A percentile compares a stretch with the other conserved stretches of the same genome.
phyloP scores from a whole-genome alignment of 2,888 invertebrate genomes.

The Stomorhina lunata region DNA sequence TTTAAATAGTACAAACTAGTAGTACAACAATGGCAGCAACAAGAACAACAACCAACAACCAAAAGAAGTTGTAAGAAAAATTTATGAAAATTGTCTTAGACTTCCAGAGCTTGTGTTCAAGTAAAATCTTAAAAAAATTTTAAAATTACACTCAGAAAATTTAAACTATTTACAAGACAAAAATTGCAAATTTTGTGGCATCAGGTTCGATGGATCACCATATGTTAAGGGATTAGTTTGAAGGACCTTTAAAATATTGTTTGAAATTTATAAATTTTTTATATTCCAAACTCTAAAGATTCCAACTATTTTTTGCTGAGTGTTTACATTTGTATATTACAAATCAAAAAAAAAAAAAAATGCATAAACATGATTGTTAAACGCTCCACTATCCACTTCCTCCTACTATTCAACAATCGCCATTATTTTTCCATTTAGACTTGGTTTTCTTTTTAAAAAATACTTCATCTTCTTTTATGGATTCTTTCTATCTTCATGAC shows the following conservation, averaged over 20 bases:
- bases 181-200: no score
- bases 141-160: no score
- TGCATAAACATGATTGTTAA: slow-evolving; percentile 5
- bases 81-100: slow-evolving; percentile 19
- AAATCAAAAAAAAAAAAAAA: background rate
- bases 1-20: slow-evolving; percentile 19
- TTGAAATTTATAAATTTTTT: no score
- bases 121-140: no score
- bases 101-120: no score
- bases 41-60: background rate
- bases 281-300: background rate
- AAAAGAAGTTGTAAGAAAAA: background rate
- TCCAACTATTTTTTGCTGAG: background rate
- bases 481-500: background rate
- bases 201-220: no score
- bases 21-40: background rate
- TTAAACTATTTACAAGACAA: no score
- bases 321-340: background rate
- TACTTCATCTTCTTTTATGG: background rate
- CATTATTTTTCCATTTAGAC: slow-evolving; percentile 18
- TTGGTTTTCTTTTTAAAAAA: background rate
- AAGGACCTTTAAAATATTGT: no score
- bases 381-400: background rate
- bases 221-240: no score
- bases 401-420: background rate